Evolutionary conservation across 2,797 vertebrate species (phyloP), one percentile per base, ranked within the genome.

Genomic region (Adelosebastes latens): DNA sequence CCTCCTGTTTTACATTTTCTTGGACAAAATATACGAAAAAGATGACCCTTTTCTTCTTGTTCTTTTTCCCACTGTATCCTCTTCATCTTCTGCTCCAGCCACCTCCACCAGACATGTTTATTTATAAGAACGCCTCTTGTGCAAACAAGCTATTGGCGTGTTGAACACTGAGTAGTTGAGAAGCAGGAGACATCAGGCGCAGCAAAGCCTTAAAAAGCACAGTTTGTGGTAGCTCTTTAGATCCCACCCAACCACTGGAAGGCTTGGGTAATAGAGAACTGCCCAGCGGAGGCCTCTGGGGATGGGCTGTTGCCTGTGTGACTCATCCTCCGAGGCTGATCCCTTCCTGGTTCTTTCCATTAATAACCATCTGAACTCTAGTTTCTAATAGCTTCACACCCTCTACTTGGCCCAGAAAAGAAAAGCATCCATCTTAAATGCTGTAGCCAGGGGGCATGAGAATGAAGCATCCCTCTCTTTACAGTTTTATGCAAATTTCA

Each of bases 101-200:
- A 93, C 90, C 89, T 93, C 88, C 89, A 92, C 73, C 88, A 90
- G 84, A 92, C 86, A 92, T 92, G 90, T 94, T 94, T 94, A 95
- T 95, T 95, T 95, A 92, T 94, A 95, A 90, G 81, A 76, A 65
- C 72, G 83, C 82, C 84, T 95, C 81, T 90, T 93, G 86, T 92
- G 91, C 84, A 90, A 89, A 93, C 89, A 93, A 91, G 84, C 79
- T 77, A 85, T 85, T 87, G 90, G 87, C 58, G 20, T 84, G 86
- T 81, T 80, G 77, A 87, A 87, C 82, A 84, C 83, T 62, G 84
- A 90, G 85, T 78, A 84, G 82, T 58, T 83, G 75, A 86, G 91
- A 91, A 79, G 85, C 74, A 88, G 59, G 25, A 91, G 78, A 91
- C 67, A 69, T 67, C 68, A 84, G 75, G 70, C 81, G n/a, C 66